These are phyloP conservation scores for Bubo bubo DNA, from an alignment of 2,113 vertebrate species.

Conservation along the genomic window DNA sequence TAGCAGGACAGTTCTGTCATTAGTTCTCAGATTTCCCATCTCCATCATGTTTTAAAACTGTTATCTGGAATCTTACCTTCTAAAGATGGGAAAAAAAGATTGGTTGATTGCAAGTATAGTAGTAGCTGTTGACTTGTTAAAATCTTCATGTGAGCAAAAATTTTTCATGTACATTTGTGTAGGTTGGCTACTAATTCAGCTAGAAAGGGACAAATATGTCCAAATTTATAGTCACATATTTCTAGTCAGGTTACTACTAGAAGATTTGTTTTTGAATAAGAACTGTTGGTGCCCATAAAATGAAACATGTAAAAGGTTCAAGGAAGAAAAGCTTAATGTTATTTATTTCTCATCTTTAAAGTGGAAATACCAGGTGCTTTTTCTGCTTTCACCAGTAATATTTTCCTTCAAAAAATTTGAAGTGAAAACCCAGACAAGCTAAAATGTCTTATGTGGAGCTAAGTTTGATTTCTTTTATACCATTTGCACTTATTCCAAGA, in stretches of 20 bases:
- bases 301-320: not conserved
- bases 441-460: not conserved
- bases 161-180: not conserved
- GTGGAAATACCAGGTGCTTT: not conserved
- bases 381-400: not conserved
- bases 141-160: accelerated
- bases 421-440: not conserved
- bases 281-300: not conserved
- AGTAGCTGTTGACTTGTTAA: not conserved
- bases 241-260: not conserved
- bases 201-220: not conserved
- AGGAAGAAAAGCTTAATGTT: not conserved
- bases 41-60: not conserved
- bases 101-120: not conserved
- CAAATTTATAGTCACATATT: not conserved
- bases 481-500: not conserved
- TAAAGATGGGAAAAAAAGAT: not conserved
- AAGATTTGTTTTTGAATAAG: not conserved
- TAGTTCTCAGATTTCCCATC: not conserved
- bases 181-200: not conserved
- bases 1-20: not conserved
- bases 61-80: not conserved
- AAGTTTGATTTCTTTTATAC: not conserved
- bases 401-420: not conserved
- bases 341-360: not conserved